Percentiles rank a stretch among this genome's conserved stretches.
phyloP scores from a whole-genome alignment of 2,797 vertebrate genomes.

The Acrossocheilus fasciatus region DNA sequence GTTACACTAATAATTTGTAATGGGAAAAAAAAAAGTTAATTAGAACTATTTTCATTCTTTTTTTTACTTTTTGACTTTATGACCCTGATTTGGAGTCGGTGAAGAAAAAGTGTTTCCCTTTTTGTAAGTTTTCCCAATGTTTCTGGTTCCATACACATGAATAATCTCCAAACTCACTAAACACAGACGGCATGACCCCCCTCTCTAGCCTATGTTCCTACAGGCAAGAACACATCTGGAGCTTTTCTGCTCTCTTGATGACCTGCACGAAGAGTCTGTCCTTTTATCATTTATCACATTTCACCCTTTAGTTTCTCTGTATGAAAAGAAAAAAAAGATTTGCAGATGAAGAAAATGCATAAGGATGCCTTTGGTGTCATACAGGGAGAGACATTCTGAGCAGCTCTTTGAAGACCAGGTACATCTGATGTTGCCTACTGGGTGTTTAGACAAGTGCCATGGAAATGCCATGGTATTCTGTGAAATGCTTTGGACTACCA shows the following conservation, averaged over 20 bases:
- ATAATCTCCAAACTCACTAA: not conserved
- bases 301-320: conserved; percentile 29
- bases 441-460: conserved; percentile 23
- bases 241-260: conserved; percentile 19
- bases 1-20: not conserved
- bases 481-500: conserved; percentile 2
- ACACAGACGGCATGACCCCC: conserved; percentile 25
- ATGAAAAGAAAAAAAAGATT: conserved; percentile 1
- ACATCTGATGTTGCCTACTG: conserved; percentile 32
- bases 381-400: conserved; percentile 26
- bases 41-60: no score
- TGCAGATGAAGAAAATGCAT: conserved; percentile 22
- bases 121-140: conserved; percentile 11
- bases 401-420: conserved; percentile 39
- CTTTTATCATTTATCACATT: conserved; percentile 34
- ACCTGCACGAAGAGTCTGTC: conserved; percentile 25
- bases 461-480: not conserved
- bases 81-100: not conserved
- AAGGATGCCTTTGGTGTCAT: conserved; percentile 35
- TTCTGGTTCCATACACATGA: conserved; percentile 26
- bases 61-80: not conserved
- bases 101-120: not conserved
- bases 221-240: conserved; percentile 44
- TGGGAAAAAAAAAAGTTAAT: no score
- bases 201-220: conserved; percentile 27